Evolutionary conservation across 2,797 vertebrate genomes (phyloP), one percentile per base, ranked within the genome.

Genomic region (Spea hammondii): DNA sequence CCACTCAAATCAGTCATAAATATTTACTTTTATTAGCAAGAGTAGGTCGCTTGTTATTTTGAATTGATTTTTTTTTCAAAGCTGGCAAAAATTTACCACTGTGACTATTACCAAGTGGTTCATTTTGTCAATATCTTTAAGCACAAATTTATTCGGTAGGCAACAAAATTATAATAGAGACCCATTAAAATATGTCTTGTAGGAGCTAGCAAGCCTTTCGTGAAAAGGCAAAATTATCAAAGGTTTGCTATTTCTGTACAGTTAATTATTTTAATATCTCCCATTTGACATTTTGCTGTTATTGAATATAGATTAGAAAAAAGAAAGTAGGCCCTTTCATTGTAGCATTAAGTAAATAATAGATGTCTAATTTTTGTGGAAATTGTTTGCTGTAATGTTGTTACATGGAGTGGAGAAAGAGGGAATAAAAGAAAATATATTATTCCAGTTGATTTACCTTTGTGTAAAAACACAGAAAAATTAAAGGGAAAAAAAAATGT

Each of bases 1-100:
- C 92, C 91, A 92, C 92, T 96, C 94, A 95, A 94, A 96, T 95
- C 94, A 94, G 95, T 97, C 96, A 98, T 99, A 98, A 98, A 99
- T 99, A 99, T 99, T 98, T 97, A 98, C 95, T 94, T 94, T 91
- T 93, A 95, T 94, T 93, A 94, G 91, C 92, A 95, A 94, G 93
- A 94, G 92, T 92, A 91, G 88, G 89, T 89, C 92, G 92, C 93
- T 93, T 93, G 92, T 95, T 95, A 93, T 93, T 93, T 92, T 74
- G 83, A 85, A 97, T 98, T 94, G 96, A 98, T 98, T 96, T 89
- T 62, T 59, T 59, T 59, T 59, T 70, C 50, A 93, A 90, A 91
- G 91, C 89, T 87, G 90, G 88, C 83, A 17, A 86, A 90, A 92
- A 90, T 88, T 88, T 86, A 91, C 90, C 85, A 88, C 87, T 87